Evolutionary conservation across 2,888 invertebrate genomes (phyloP), one percentile per base, ranked within the genome.

Genomic region (Mesochorus sp.): DNA sequence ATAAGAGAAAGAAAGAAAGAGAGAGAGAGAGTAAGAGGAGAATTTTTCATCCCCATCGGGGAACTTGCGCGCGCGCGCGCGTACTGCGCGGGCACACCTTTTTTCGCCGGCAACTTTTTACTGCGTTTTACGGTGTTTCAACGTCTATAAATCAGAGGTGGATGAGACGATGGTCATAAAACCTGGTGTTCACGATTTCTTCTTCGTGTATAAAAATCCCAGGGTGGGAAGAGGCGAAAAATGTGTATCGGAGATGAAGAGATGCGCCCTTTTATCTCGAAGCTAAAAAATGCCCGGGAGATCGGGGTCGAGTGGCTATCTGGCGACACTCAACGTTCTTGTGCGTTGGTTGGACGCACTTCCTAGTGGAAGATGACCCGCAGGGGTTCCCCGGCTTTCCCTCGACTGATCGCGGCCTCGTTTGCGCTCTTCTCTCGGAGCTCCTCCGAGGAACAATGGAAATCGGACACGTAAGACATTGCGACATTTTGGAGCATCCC

Each of bases 401-500:
- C 73, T 59, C 79, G 42, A 55, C 66, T 37, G 19, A 8, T 47
- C 21, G 6, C 19, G 19, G 5, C 19, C 4, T 1, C 10, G 19
- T 17, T 24, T 14, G n/a, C n/a, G 26, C 17, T 34, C 26, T 49
- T 34, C 59, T 68, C 72, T 72, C 71, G 78, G 76, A 79, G 72
- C 74, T 59, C 77, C 68, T 34, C 66, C 8, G n/a, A 53, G 76
- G 83, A 82, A 87, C 85, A 87, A 87, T 87, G 70, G 34, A 34
- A 75, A 74, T 59, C 79, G 74, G 59, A 82, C 71, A 75, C 85
- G 83, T 85, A 88, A 88, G 87, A 86, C 88, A 85, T 88, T 89
- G 85, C 89, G 88, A 89, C 86, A 89, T 88, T 88, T 86, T 83
- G 70, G 88, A 86, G 85, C 85, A 84, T 74, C 72, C 12, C 28